Percentiles rank a stretch among this genome's conserved stretches.
phyloP scores from a whole-genome alignment of 2,888 invertebrate species.

The Lepidonotus clava region DNA sequence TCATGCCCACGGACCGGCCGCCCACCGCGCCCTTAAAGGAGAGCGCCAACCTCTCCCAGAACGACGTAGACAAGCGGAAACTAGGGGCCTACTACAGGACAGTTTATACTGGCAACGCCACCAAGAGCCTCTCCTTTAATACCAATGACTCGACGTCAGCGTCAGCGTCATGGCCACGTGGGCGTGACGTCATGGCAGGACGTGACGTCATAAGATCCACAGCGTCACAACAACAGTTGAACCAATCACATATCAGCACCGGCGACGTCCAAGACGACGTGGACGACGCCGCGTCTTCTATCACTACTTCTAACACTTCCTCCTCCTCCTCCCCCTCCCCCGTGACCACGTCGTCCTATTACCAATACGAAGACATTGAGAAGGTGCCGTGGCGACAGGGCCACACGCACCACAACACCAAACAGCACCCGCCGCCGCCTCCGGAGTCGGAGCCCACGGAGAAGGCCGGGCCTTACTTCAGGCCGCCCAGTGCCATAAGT shows the following conservation, averaged over 20 bases:
- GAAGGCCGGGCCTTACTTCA: constrained; percentile 48
- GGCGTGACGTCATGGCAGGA: neutral
- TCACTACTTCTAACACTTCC: neutral
- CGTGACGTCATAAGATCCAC: constrained; percentile 14
- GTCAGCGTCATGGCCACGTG: too few species aligned
- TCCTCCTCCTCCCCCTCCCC: neutral
- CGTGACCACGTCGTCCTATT: neutral
- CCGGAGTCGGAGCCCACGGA: constrained; percentile 28
- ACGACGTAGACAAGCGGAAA: neutral
- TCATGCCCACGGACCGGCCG: constrained; percentile 7
- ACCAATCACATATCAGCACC: constrained; percentile 34
- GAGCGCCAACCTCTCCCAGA: neutral
- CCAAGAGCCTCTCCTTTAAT: neutral
- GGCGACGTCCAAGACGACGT: neutral
- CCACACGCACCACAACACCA: constrained; percentile 34
- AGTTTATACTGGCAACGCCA: constrained; percentile 15
- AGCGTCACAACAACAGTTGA: too few species aligned
- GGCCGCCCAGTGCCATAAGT: constrained; percentile 52
- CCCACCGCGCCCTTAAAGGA: neutral
- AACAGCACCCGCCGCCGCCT: neutral
- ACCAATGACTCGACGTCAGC: neutral
- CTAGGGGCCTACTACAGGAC: constrained; percentile 42
- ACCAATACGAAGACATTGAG: constrained; percentile 14
- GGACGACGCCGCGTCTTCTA: neutral
- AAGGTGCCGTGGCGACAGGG: constrained; percentile 43